Base-by-base conservation (phyloP, 2,888 invertebrate genomes). In the Tineola bisselliella region DNA sequence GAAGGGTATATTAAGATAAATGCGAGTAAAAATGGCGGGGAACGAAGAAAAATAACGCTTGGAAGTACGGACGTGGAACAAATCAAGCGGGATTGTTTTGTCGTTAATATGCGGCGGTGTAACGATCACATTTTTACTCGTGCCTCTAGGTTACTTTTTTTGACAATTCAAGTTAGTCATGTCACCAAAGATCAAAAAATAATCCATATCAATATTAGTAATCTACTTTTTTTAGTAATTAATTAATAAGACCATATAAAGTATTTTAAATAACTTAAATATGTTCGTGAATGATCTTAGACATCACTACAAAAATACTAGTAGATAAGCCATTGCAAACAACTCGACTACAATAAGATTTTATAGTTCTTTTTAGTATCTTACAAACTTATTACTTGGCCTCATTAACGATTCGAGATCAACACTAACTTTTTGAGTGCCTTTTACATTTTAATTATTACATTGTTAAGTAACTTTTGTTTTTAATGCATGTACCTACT, bases 81-180 rank as follows among this genome's bases (percentile, higher is more conserved):
- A 60, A 60, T 44, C 64, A 67, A 64, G 63, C 61, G 65, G 65
- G 69, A 69, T 74, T 69, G 68, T 70, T 70, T 70, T 66, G 65
- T 69, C 68, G 67, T 70, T 73, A 70, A 66, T 69, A 60, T 33
- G 33, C 30, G 57, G 56, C 25, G 3, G 25, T 12, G 54, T 54
- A 12, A 18, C 18, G 54, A 54, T 25, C 25, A 25, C 54, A 11
- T 25, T 54, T 54, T 25, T 38, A 25, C 2, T 25, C 6, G 25
- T 25, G 2, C 6, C 25, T 2, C 25, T 25, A n/a, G n/a, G n/a
- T 25, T 25, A 25, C 25, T 25, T 4, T 25, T 25, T 25, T 25
- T 2, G 25, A 25, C 25, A 25, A 6, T 4, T 25, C 25, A 4
- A 25, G 2, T 25, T 25, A 25, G 25, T 25, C 4, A 25, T 25